Conservation (phyloP, 2,113 vertebrate species). For the Actenoides hombroni region DNA sequence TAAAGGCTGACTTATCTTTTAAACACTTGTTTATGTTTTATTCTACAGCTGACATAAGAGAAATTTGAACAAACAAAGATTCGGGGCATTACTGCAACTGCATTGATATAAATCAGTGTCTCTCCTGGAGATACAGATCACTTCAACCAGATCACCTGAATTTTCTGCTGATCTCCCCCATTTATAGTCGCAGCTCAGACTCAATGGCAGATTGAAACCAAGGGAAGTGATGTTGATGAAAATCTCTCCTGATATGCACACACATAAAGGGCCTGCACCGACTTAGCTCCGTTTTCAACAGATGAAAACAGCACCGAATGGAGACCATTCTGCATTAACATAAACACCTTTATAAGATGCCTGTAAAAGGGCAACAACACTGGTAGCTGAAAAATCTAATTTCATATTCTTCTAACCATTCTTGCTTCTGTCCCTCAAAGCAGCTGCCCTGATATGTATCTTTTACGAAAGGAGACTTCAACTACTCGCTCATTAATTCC, state of each 20-base stretch:
- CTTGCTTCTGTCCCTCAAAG: background rate
- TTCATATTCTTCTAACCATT: background rate
- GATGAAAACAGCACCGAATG: background rate
- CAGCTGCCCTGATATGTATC: rapidly evolving
- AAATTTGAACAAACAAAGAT: background rate
- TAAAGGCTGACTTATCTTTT: background rate
- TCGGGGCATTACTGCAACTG: background rate
- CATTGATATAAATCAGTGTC: background rate
- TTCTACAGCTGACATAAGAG: background rate
- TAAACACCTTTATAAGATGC: background rate
- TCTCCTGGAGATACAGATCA: background rate
- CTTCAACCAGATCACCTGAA: background rate
- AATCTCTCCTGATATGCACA: background rate
- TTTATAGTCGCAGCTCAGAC: background rate
- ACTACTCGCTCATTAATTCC: background rate
- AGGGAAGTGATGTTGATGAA: background rate
- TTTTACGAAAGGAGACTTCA: background rate
- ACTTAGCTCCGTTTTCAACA: background rate
- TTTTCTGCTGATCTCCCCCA: background rate
- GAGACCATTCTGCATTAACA: background rate
- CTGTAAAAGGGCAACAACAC: background rate
- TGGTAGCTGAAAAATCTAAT: background rate
- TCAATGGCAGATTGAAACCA: background rate
- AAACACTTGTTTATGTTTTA: background rate
- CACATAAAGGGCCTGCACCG: background rate